Conservation (phyloP, 2,113 vertebrate genomes). For the Globicephala melas region DNA sequence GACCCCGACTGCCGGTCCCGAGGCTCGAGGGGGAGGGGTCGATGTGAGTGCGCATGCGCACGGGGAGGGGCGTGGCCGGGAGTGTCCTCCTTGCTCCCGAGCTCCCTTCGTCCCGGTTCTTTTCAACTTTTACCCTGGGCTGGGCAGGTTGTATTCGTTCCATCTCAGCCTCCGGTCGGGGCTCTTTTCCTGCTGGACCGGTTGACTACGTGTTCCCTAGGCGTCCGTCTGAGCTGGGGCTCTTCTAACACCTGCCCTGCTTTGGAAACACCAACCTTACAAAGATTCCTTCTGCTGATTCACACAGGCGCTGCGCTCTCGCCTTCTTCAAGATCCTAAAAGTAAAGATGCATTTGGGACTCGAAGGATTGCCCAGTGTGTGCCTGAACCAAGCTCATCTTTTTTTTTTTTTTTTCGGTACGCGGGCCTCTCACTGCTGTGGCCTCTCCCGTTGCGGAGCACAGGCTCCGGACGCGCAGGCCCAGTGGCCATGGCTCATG, state of each 20-base stretch:
- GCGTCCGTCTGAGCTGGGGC: background rate
- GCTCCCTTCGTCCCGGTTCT: accelerated
- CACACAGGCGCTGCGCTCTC: accelerated
- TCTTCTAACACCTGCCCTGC: no score
- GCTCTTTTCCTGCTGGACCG: background rate
- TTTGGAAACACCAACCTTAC: background rate
- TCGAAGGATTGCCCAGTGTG: accelerated
- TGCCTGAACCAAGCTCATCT: background rate
- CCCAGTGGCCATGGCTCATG: no score
- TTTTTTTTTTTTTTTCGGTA: no score
- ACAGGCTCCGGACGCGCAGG: no score
- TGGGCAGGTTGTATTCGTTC: background rate
- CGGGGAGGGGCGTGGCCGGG: accelerated
- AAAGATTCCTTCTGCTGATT: background rate
- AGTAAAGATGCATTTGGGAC: background rate
- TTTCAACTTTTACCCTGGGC: background rate
- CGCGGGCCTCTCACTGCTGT: no score
- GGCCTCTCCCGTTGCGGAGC: no score
- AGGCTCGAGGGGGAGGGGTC: accelerated
- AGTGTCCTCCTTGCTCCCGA: accelerated
- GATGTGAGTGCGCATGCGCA: accelerated
- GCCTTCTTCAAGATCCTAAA: background rate
- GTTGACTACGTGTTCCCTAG: background rate
- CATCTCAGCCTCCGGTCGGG: background rate
- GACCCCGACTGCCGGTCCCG: background rate